Evolutionary conservation across 2,113 vertebrate species (phyloP).

Genomic region (Toxotes chatareus): DNA sequence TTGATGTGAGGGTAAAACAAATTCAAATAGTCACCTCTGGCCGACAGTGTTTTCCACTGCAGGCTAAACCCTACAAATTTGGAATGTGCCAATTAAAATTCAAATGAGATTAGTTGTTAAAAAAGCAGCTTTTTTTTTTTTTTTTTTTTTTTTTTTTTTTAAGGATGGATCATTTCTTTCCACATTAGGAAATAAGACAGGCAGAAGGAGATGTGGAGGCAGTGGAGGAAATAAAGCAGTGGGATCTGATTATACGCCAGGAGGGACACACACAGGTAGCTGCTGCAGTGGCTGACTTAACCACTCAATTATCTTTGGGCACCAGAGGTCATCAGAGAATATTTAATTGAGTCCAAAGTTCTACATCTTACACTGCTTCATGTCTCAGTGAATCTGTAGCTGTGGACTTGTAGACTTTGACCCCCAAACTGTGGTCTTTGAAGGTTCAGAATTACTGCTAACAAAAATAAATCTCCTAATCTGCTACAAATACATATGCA

Average conservation of each 20-base stretch:
- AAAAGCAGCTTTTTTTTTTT: conserved; percentile 23
- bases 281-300: conserved; percentile 49
- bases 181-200: conserved; percentile 15
- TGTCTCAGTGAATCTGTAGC: conserved; percentile 39
- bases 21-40: neutral
- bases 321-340: conserved; percentile 68
- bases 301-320: conserved; percentile 69
- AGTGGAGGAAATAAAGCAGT: conserved; percentile 26
- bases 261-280: conserved; percentile 63
- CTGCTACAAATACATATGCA: conserved; percentile 47
- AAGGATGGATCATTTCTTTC: conserved; percentile 2
- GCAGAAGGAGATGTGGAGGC: conserved; percentile 16
- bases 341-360: conserved; percentile 75
- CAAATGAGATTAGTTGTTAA: conserved; percentile 49
- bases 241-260: conserved; percentile 55
- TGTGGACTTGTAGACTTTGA: conserved; percentile 27
- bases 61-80: neutral
- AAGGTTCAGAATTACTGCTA: conserved; percentile 37
- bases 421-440: conserved; percentile 26
- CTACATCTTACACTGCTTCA: conserved; percentile 43
- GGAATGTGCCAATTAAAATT: conserved; percentile 48
- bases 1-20: conserved; percentile 8
- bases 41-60: neutral
- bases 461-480: conserved; percentile 60
- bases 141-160: conserved; percentile 8